These are phyloP conservation scores for Eulithis testata DNA, from an alignment of 2,888 invertebrate genomes.

Conservation along the genomic window DNA sequence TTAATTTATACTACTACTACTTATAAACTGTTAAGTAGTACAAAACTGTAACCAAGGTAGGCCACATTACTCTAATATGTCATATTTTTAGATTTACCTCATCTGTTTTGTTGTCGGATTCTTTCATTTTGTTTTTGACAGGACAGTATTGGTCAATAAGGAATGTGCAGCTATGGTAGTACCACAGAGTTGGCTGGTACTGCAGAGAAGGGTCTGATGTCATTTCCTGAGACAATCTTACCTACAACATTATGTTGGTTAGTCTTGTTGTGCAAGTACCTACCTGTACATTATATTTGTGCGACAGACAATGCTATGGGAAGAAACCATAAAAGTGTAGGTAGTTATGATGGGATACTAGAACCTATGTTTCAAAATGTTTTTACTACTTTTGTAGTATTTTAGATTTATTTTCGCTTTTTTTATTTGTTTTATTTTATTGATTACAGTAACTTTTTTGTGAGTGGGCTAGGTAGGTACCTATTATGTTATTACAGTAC, in stretches of 20 bases:
- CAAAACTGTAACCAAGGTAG: background rate
- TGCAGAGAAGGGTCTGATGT: slow-evolving; percentile 7
- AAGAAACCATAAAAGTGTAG: too few species aligned
- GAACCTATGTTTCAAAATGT: too few species aligned
- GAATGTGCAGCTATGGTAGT: slow-evolving; percentile 28
- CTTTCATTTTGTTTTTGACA: background rate
- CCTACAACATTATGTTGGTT: slow-evolving; percentile 20
- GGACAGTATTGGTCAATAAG: slow-evolving; percentile 23
- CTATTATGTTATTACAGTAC: too few species aligned
- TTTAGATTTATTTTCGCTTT: too few species aligned
- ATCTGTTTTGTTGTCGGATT: slow-evolving; percentile 14
- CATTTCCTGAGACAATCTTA: slow-evolving; percentile 22
- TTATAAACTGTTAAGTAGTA: background rate
- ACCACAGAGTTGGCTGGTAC: slow-evolving; percentile 31
- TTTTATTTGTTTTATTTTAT: too few species aligned
- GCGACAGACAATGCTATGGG: too few species aligned
- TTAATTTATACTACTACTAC: too few species aligned
- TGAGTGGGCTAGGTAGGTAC: too few species aligned
- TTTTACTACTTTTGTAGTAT: too few species aligned
- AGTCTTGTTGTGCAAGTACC: background rate
- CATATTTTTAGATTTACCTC: slow-evolving; percentile 17
- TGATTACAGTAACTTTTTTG: too few species aligned
- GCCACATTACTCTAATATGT: background rate
- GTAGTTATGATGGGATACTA: too few species aligned
- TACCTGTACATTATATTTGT: too few species aligned